Evolutionary conservation across 2,113 vertebrate genomes (phyloP), one percentile per base, ranked within the genome.

Genomic region (Pleuronectes platessa): DNA sequence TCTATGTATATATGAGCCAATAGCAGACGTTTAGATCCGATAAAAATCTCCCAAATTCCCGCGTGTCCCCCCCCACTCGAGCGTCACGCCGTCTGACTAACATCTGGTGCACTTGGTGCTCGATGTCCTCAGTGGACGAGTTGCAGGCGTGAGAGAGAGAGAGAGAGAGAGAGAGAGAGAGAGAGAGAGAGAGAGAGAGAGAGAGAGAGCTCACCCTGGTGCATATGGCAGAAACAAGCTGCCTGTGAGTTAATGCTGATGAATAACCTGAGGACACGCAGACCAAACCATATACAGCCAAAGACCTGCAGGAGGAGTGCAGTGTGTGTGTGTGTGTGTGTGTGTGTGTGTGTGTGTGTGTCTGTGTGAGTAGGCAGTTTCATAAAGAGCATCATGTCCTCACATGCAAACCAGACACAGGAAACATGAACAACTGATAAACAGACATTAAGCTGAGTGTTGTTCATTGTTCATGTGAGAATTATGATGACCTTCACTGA

Each of bases 161-260:
- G 26, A 27, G 26, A 27, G 26, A 27, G 26, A 27, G 26, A 27
- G 26, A 27, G 26, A 27, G 26, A 27, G 26, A 2, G 26, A 27
- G 26, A 27, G 26, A 27, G 26, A 27, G 2, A 27, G 26, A 27
- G 26, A 27, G 26, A 27, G 51, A 20, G 51, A 20, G 51, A 20
- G 51, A 8, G 63, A 42, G 63, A 42, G 18, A 12, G 20, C 15
- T 40, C 8, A 40, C 70, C 47, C 53, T 0, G 55, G 45, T 75
- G 74, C 53, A 58, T 56, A 67, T 24, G 58, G 51, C 62, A 61
- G 40, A 81, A 60, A 75, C 45, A 67, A 42, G 86, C 70, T 45
- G 64, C 72, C 35, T 51, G 74, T 60, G 76, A 42, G 66, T 59
- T 71, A 51, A 71, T 66, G 42, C 72, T 87, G 81, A 88, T 82